These are phyloP conservation scores for Drosophila parvula DNA, from an alignment of 1,140 invertebrate species.

Conservation along the genomic window DNA sequence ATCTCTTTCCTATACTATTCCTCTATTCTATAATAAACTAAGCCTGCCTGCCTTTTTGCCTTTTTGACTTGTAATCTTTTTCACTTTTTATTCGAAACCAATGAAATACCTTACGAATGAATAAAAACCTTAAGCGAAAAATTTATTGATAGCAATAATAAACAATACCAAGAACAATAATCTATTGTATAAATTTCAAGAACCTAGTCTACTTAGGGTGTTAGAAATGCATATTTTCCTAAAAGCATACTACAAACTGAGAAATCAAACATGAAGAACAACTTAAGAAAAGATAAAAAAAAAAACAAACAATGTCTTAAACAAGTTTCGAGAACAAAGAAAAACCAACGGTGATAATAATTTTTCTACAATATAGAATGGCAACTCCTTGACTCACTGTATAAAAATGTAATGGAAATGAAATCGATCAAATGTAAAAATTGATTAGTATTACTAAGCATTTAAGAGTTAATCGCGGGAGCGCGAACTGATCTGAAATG, in stretches of 20 bases:
- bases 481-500: slow-evolving; percentile 61
- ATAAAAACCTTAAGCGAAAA: slow-evolving; percentile 37
- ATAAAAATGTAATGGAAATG: slow-evolving; percentile 50
- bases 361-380: slow-evolving; percentile 64
- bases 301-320: slow-evolving; percentile 27
- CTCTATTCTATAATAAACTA: slow-evolving; percentile 19
- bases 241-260: slow-evolving; percentile 61
- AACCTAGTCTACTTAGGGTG: slow-evolving; percentile 75
- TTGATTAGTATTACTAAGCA: slow-evolving; percentile 57
- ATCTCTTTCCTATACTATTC: slow-evolving; percentile 5
- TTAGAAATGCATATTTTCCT: slow-evolving; percentile 80
- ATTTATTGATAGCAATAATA: slow-evolving; percentile 63
- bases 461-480: slow-evolving; percentile 41
- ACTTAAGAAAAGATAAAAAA: slow-evolving; percentile 1
- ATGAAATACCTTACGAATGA: slow-evolving; percentile 34
- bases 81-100: slow-evolving; percentile 43
- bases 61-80: slow-evolving; percentile 53
- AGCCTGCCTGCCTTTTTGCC: slow-evolving; percentile 57
- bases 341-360: slow-evolving; percentile 63
- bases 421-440: slow-evolving; percentile 39
- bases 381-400: slow-evolving; percentile 61
- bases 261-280: slow-evolving; percentile 15
- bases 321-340: slow-evolving; percentile 46
- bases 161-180: slow-evolving; percentile 81
- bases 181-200: slow-evolving; percentile 78